phyloP scores from a whole-genome alignment of 1,140 invertebrate species.

The Drosophila punjabiensis region DNA sequence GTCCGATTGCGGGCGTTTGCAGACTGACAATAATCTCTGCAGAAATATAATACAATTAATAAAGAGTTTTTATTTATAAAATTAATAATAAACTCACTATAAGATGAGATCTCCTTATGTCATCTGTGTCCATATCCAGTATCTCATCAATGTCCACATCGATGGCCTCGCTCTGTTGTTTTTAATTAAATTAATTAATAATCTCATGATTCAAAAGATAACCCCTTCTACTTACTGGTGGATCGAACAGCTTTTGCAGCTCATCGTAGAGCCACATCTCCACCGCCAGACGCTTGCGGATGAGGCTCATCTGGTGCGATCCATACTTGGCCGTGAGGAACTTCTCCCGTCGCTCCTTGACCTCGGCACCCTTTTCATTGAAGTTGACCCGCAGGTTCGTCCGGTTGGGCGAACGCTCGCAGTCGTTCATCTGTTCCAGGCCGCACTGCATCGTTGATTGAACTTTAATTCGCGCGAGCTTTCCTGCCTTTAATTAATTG shows the following conservation, averaged over 20 bases:
- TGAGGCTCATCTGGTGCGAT: conserved; percentile 98
- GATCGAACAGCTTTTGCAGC: conserved; percentile 95
- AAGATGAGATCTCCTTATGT: conserved; percentile 92
- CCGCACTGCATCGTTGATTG: conserved; percentile 84
- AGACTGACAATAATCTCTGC: conserved; percentile 91
- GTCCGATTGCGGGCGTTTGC: conserved; percentile 93
- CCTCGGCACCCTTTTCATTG: conserved; percentile 92
- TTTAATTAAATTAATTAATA: neutral
- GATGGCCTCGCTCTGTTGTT: conserved; percentile 88
- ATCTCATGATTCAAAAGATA: neutral
- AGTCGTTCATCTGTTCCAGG: conserved; percentile 85
- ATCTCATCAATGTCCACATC: conserved; percentile 97
- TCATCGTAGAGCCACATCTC: conserved; percentile 99
- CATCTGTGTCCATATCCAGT: conserved; percentile 95
- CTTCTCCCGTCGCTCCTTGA: conserved; percentile 95
- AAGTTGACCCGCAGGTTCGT: conserved; percentile 94
- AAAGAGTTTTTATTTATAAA: too few species aligned
- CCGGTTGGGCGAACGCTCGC: conserved; percentile 91
- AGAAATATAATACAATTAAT: conserved; percentile 64
- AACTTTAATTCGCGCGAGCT: conserved; percentile 53
- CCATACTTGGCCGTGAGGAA: conserved; percentile 98
- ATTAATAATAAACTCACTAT: conserved; percentile 87
- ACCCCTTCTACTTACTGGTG: conserved; percentile 87
- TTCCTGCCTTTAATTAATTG: conserved; percentile 56
- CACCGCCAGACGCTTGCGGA: conserved; percentile 96